These are phyloP conservation scores for Brachionus paranguensis DNA, from an alignment of 1,140 invertebrate genomes.

Conservation along the genomic window DNA sequence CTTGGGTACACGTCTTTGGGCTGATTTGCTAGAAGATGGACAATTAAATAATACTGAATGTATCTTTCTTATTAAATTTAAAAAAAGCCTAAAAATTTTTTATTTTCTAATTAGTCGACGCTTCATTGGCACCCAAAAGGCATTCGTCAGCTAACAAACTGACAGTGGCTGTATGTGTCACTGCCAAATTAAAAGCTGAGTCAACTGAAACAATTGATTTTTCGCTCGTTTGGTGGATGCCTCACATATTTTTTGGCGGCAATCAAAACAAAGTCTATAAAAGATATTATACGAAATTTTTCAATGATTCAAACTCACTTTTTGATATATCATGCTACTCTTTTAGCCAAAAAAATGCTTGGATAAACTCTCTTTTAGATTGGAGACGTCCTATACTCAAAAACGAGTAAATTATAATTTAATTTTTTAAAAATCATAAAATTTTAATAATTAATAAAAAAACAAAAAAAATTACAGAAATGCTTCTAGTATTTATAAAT, in stretches of 20 bases:
- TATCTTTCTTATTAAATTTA: neutral
- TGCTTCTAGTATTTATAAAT: conserved; percentile 59
- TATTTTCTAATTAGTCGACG: conserved; percentile 41
- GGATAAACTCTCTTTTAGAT: neutral
- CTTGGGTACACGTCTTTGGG: conserved; percentile 25
- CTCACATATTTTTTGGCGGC: conserved; percentile 66
- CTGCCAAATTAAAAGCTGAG: conserved; percentile 57
- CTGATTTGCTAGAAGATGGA: conserved; percentile 33
- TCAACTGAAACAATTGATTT: conserved; percentile 63
- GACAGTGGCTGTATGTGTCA: conserved; percentile 52
- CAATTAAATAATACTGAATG: neutral
- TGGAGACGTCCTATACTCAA: neutral
- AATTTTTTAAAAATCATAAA: neutral
- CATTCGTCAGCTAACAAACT: conserved; percentile 47
- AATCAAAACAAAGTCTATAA: neutral
- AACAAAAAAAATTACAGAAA: neutral
- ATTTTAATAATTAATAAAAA: neutral
- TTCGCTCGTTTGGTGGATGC: conserved; percentile 79
- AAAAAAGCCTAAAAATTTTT: neutral
- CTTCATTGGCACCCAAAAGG: conserved; percentile 40
- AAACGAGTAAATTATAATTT: neutral
- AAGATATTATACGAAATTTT: conserved; percentile 77
- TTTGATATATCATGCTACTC: neutral
- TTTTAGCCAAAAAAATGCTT: neutral
- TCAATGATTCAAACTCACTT: conserved; percentile 56